Conservation (phyloP, 2,888 invertebrate genomes). For the Carcina quercana region DNA sequence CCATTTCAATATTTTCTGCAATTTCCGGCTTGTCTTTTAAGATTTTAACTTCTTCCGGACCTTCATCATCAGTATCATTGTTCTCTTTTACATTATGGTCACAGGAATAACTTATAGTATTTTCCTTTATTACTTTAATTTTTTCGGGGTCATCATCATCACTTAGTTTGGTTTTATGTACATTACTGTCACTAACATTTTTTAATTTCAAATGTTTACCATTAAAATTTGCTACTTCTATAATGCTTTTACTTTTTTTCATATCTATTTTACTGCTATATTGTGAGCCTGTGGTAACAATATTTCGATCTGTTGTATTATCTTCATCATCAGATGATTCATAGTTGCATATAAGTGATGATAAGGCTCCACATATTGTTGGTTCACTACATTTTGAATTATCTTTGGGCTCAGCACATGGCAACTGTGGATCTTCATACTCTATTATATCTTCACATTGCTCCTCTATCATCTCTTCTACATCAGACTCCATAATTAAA, state of each 20-base stretch:
- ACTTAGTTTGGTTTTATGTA: too few species aligned
- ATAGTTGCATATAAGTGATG: slow-evolving; percentile 74
- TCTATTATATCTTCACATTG: slow-evolving; percentile 38
- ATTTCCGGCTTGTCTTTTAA: slow-evolving; percentile 22
- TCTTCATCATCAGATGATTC: slow-evolving; percentile 66
- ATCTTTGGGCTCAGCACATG: not conserved
- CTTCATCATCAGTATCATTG: slow-evolving; percentile 54
- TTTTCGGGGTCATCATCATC: too few species aligned
- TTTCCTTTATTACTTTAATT: too few species aligned
- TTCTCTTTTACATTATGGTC: too few species aligned
- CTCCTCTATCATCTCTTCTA: slow-evolving; percentile 14
- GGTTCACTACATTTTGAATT: slow-evolving; percentile 21
- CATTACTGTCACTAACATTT: too few species aligned
- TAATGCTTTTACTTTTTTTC: too few species aligned
- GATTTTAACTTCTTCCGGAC: slow-evolving; percentile 64
- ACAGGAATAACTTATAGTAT: too few species aligned
- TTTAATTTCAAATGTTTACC: too few species aligned
- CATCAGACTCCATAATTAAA: slow-evolving; percentile 32
- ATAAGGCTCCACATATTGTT: slow-evolving; percentile 68
- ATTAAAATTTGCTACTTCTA: too few species aligned
- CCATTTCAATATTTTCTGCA: slow-evolving; percentile 4
- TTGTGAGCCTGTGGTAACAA: too few species aligned
- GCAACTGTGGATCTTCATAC: slow-evolving; percentile 47
- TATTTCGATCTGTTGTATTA: slow-evolving; percentile 17
- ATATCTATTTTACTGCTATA: too few species aligned